Conservation (phyloP, 2,113 vertebrate genomes). For the Hippocampus abdominalis region DNA sequence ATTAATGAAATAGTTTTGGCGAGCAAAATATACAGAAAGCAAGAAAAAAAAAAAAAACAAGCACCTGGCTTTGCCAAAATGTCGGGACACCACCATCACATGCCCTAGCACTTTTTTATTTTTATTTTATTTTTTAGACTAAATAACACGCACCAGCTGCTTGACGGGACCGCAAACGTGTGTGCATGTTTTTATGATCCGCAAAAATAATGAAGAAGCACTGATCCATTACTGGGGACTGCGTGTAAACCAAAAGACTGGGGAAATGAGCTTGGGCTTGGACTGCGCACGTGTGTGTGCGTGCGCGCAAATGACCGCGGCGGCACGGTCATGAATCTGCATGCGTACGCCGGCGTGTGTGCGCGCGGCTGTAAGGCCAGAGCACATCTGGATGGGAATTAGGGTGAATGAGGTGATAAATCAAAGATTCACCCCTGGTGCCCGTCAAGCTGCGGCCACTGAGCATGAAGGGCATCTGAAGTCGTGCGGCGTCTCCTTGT, state of each 20-base stretch:
- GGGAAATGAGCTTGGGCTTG: constrained; percentile 44
- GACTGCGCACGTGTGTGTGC: constrained; percentile 3
- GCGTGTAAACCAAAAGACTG: constrained; percentile 52
- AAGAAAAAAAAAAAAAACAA: not conserved
- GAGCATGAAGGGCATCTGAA: constrained; percentile 73
- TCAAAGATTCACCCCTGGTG: constrained; percentile 52
- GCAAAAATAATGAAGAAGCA: constrained; percentile 46
- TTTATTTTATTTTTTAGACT: not conserved
- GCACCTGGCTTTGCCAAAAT: not conserved
- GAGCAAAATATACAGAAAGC: not conserved
- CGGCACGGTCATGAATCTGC: constrained; percentile 65
- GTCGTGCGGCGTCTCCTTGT: constrained; percentile 18
- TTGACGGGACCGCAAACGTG: constrained; percentile 10
- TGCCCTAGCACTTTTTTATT: not conserved
- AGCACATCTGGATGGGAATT: constrained; percentile 73
- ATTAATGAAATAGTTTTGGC: not conserved
- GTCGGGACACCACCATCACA: not conserved
- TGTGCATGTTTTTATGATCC: constrained; percentile 50
- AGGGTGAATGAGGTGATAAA: constrained; percentile 72
- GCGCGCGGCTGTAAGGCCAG: constrained; percentile 54
- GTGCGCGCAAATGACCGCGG: constrained; percentile 46
- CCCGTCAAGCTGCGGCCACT: constrained; percentile 62
- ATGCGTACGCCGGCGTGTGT: constrained; percentile 30
- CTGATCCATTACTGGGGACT: constrained; percentile 54
- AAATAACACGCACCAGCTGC: constrained; percentile 18